A percentile compares a stretch with the other conserved stretches of the same genome.
Evolutionary conservation across 2,888 invertebrate species (phyloP).

Genomic region (Drosophila paracracens): DNA sequence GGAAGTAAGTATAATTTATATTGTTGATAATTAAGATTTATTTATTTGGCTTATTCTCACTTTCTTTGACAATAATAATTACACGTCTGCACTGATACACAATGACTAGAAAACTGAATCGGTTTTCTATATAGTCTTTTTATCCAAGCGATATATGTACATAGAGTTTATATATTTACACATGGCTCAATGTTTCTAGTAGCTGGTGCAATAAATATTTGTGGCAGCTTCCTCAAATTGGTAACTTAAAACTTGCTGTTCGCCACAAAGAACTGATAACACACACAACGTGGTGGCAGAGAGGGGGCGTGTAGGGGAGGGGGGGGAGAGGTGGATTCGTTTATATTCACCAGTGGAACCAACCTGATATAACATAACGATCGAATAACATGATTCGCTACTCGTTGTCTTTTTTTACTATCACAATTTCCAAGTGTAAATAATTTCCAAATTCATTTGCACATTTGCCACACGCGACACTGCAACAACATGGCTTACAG

Average conservation of each 20-base stretch:
- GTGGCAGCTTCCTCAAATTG: constrained; percentile 45
- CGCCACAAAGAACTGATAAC: constrained; percentile 48
- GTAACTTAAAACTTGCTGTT: constrained; percentile 52
- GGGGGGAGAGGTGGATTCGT: background rate
- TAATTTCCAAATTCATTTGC: constrained; percentile 27
- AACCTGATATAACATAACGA: constrained; percentile 84
- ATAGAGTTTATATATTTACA: constrained; percentile 5
- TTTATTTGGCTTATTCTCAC: background rate
- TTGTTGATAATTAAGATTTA: background rate
- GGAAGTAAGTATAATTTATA: background rate
- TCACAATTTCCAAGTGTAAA: constrained; percentile 52
- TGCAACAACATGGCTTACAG: constrained; percentile 43
- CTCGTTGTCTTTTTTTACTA: constrained; percentile 37
- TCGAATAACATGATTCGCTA: constrained; percentile 82
- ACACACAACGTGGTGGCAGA: constrained; percentile 2
- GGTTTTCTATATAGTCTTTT: constrained; percentile 14
- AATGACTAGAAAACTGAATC: constrained; percentile 35
- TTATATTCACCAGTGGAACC: constrained; percentile 44
- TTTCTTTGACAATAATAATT: constrained; percentile 1
- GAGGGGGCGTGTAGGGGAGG: background rate
- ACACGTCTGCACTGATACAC: constrained; percentile 50
- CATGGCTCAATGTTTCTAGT: constrained; percentile 30
- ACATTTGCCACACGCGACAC: constrained; percentile 51
- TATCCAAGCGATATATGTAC: background rate
- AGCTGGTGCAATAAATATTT: constrained; percentile 41